Evolutionary conservation across 2,113 vertebrate genomes (phyloP), one percentile per base, ranked within the genome.

Genomic region (Abramis brama): DNA sequence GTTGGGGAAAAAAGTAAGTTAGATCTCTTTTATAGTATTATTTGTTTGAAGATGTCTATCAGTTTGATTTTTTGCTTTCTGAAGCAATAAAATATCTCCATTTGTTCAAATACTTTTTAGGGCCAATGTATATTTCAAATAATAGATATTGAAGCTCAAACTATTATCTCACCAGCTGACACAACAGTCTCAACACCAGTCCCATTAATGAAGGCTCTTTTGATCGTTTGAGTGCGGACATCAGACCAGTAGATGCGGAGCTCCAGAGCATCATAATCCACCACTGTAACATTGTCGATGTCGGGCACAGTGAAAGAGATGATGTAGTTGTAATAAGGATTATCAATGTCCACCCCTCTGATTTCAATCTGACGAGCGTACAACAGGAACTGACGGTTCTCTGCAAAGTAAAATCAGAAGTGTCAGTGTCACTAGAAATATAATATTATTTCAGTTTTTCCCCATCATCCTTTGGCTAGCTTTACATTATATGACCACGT

Each of bases 251-350:
- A 99, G 85, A 99, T 97, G 0, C 98, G 96, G 83, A 98, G 96
- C 93, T 99, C 98, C 1, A 95, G 36, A 1, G 97, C 97, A 0
- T 99, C 97, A 0, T 97, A 99, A 92, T 99, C 98, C 89, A 99
- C 96, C 86, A 97, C 98, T 0, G 98, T 99, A 88, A 99, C 98
- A 0, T 99, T 99, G 91, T 99, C 98, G 0, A 99, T 99, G 90
- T 99, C 98, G 0, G 98, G 98, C 89, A 99, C 97, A 0, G 98
- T 99, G 95, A 99, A 99, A 88, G 98, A 99, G 94, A 99, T 99
- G 91, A 99, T 99, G 92, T 99, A 98, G 93, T 99, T 99, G 94
- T 98, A 99, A 92, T 99, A 98, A 0, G 98, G 98, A 90, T 97
- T 98, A 21, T 98, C 97, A 0, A 99, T 95, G 92, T 98, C 98